phyloP scores from a whole-genome alignment of 2,113 vertebrate genomes.

The Lipophrys pholis region DNA sequence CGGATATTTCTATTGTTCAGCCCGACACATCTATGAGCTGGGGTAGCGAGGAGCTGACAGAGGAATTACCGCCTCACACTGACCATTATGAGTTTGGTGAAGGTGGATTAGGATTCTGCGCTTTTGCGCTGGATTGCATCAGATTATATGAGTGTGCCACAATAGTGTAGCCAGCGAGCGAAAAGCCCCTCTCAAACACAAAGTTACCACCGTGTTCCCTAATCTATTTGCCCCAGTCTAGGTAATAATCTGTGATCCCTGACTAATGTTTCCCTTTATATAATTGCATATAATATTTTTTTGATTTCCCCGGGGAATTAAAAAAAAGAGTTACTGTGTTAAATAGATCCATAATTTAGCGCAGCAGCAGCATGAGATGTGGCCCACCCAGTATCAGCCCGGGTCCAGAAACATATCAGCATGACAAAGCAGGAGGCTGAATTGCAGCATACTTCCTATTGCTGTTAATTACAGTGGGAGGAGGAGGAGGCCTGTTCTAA shows the following conservation, averaged over 20 bases:
- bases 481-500: slow-evolving; percentile 70
- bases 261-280: not conserved
- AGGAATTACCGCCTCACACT: not conserved
- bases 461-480: slow-evolving; percentile 73
- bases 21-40: not conserved
- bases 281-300: not conserved
- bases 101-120: not conserved
- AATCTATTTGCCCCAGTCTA: not conserved
- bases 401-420: slow-evolving; percentile 49
- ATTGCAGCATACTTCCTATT: slow-evolving; percentile 66
- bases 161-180: not conserved
- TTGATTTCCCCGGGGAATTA: too few relatives aligned
- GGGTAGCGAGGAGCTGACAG: not conserved
- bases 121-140: not conserved
- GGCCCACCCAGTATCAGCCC: slow-evolving; percentile 55
- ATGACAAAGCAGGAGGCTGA: slow-evolving; percentile 65
- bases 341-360: slow-evolving; percentile 12
- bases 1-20: not conserved
- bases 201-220: not conserved
- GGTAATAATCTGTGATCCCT: not conserved
- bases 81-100: not conserved
- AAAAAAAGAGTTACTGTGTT: not conserved
- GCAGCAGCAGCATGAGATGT: not conserved
- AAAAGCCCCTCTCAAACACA: not conserved
- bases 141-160: not conserved